Base-by-base conservation (phyloP, 2,113 vertebrate genomes). In the Anthoscopus minutus region DNA sequence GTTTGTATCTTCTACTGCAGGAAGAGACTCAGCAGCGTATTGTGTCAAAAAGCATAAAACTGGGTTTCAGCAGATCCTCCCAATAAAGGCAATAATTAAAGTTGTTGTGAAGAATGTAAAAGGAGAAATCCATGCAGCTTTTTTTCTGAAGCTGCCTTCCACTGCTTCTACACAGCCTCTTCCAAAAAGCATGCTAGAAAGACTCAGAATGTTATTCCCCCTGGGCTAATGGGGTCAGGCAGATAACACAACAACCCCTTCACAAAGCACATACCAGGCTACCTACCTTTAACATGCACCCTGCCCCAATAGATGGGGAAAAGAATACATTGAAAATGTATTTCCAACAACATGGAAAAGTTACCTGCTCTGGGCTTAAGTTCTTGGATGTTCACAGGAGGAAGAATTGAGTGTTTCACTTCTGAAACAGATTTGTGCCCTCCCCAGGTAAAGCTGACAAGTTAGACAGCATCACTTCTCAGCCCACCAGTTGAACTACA, bases 261-360 rank as follows among this genome's bases (percentile, higher is more conserved):
- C 35, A 62, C 13, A 62, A 83, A 65, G 44, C 37, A 15, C 13
- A 8, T 30, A 21, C 33, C 27, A 48, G 70, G 22, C 31, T 37
- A 25, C 65, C 11, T 44, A 23, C 31, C 31, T 73, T 87, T 81
- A 60, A 44, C 16, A 65, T 1, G 9, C 56, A 61, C 13, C 28
- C 61, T 71, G 42, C 35, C 44, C n/a, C 2, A 3, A 25, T 1
- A 71, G n/a, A 42, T 57, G 61, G 28, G n/a, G n/a, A n/a, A n/a
- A n/a, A n/a, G n/a, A n/a, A n/a, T n/a, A n/a, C n/a, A n/a, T n/a
- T n/a, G n/a, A n/a, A n/a, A n/a, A n/a, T n/a, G n/a, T n/a, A n/a
- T n/a, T n/a, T n/a, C n/a, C n/a, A n/a, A n/a, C n/a, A n/a, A 40
- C 0, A 0, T 31, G 51, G 51, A 76, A 57, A 87, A 54, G 22